These are phyloP conservation scores for Acanthiza pusilla DNA, from an alignment of 2,797 vertebrate genomes.

Conservation along the genomic window DNA sequence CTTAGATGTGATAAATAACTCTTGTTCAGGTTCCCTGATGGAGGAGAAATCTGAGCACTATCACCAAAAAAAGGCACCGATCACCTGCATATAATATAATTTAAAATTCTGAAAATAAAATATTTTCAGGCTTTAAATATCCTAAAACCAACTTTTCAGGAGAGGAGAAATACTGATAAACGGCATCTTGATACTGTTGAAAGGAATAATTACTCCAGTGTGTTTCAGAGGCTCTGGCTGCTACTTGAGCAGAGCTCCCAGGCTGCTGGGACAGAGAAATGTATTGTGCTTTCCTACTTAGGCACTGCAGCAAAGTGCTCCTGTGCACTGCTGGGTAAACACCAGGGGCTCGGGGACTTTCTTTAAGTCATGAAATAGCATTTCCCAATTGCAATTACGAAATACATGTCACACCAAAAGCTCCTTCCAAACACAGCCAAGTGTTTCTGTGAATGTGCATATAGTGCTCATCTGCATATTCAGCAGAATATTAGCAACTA, in stretches of 20 bases:
- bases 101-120: not conserved
- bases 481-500: not conserved
- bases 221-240: not conserved
- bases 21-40: not conserved
- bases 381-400: not conserved
- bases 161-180: not conserved
- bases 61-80: not conserved
- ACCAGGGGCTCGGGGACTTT: not conserved
- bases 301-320: not conserved
- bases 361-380: not conserved
- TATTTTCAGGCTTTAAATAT: not conserved
- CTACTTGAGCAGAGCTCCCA: not conserved
- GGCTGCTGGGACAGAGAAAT: not conserved
- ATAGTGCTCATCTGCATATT: not conserved
- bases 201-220: not conserved
- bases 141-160: not conserved
- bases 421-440: not conserved
- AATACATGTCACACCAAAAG: not conserved
- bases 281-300: not conserved
- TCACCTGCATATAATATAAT: not conserved
- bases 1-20: not conserved
- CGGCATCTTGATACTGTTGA: accelerated
- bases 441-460: not conserved
- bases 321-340: not conserved
- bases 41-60: too few relatives aligned